phyloP scores from a whole-genome alignment of 2,797 vertebrate species.

The Pangasius krempfi region DNA sequence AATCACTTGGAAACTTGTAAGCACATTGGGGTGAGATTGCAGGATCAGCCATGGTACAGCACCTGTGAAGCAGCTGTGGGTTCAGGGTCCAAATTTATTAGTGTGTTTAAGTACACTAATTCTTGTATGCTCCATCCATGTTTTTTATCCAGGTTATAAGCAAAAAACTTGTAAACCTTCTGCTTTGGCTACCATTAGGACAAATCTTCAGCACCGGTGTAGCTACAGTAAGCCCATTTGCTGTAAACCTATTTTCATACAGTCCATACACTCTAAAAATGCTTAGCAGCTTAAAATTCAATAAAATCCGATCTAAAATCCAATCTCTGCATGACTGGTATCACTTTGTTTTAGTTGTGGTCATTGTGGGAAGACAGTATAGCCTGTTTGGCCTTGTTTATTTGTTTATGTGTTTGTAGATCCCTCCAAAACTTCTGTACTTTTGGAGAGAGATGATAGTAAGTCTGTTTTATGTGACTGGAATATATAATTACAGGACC shows the following conservation, averaged over 20 bases:
- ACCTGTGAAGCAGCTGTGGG: neutral
- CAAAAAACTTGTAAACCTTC: neutral
- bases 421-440: slow-evolving; percentile 15
- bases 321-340: neutral
- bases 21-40: neutral
- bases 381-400: neutral
- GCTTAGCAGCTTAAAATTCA: neutral
- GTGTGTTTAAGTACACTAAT: neutral
- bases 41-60: neutral
- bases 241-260: neutral
- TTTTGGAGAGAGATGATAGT: slow-evolving; percentile 29
- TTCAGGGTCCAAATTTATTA: neutral
- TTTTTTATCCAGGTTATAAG: neutral
- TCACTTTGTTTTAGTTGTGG: slow-evolving; percentile 8
- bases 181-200: neutral
- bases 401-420: slow-evolving; percentile 26
- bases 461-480: slow-evolving; percentile 7
- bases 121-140: neutral
- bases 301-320: neutral
- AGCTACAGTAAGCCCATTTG: neutral
- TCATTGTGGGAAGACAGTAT: neutral
- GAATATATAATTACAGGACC: slow-evolving; percentile 34
- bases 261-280: neutral
- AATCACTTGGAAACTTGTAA: neutral
- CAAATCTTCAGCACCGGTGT: no score